These are phyloP conservation scores for Oreotrochilus melanogaster DNA, from an alignment of 2,113 vertebrate species.

Conservation along the genomic window DNA sequence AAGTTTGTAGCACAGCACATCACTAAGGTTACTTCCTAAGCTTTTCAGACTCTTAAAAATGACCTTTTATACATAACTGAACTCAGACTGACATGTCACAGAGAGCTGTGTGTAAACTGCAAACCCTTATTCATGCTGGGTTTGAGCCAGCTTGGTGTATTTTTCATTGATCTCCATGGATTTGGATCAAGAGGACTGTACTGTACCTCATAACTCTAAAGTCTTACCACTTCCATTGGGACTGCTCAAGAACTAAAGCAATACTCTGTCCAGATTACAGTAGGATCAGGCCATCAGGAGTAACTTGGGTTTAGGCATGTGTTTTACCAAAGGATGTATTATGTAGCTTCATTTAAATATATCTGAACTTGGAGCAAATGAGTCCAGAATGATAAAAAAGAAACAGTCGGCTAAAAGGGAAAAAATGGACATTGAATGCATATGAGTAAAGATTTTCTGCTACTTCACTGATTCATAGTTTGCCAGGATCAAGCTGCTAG, in stretches of 20 bases:
- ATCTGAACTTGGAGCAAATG: neutral
- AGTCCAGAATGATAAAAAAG: neutral
- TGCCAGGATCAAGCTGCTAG: neutral
- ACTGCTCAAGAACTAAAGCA: neutral
- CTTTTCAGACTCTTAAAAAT: neutral
- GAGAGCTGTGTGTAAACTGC: neutral
- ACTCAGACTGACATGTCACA: neutral
- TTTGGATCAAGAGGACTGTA: neutral
- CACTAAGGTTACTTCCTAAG: neutral
- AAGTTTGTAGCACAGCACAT: neutral
- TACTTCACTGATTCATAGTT: neutral
- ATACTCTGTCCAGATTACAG: neutral
- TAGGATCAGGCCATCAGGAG: neutral
- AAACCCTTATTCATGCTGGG: neutral
- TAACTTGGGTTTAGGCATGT: neutral
- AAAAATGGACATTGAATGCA: neutral
- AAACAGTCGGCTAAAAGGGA: neutral
- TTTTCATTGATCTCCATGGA: neutral
- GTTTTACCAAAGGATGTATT: neutral
- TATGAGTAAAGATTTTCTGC: neutral
- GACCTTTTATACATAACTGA: neutral
- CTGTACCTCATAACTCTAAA: neutral
- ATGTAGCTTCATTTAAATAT: neutral
- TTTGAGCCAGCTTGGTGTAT: neutral
- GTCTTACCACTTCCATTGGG: neutral